Evolutionary conservation across 2,888 invertebrate species (phyloP).

Genomic region (Melikaiella ostensackeni): DNA sequence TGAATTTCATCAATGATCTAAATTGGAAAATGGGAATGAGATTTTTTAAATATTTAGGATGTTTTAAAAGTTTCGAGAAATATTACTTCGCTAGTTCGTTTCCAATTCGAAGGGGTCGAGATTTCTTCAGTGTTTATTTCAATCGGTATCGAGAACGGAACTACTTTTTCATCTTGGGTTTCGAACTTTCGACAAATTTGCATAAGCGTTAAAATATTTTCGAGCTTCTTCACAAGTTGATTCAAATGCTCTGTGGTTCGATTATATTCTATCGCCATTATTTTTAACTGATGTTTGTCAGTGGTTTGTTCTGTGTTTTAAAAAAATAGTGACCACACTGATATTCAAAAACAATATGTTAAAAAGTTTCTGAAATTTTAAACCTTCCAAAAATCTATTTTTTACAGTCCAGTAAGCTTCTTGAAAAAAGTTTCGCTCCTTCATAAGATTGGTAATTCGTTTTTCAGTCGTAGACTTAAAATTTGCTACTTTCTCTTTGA

Average conservation of each 20-base stretch:
- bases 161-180: constrained; percentile 62
- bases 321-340: neutral
- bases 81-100: constrained; percentile 2
- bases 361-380: neutral
- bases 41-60: neutral
- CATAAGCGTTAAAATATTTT: constrained; percentile 58
- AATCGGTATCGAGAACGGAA: constrained; percentile 45
- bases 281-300: constrained; percentile 59
- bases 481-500: constrained; percentile 55
- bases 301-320: constrained; percentile 57
- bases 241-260: constrained; percentile 55
- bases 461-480: constrained; percentile 43
- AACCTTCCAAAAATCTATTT: constrained; percentile 59
- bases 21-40: neutral
- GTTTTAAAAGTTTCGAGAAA: neutral
- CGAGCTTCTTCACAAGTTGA: constrained; percentile 55
- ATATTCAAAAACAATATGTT: constrained; percentile 6
- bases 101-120: constrained; percentile 14
- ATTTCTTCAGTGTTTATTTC: constrained; percentile 5
- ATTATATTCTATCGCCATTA: constrained; percentile 60
- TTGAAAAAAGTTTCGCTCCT: constrained; percentile 60
- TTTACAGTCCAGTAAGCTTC: constrained; percentile 56
- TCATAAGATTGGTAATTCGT: constrained; percentile 54
- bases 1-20: constrained; percentile 56
- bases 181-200: constrained; percentile 68